These are phyloP conservation scores for Gobiocypris rarus DNA, from an alignment of 2,113 vertebrate genomes.

Conservation along the genomic window DNA sequence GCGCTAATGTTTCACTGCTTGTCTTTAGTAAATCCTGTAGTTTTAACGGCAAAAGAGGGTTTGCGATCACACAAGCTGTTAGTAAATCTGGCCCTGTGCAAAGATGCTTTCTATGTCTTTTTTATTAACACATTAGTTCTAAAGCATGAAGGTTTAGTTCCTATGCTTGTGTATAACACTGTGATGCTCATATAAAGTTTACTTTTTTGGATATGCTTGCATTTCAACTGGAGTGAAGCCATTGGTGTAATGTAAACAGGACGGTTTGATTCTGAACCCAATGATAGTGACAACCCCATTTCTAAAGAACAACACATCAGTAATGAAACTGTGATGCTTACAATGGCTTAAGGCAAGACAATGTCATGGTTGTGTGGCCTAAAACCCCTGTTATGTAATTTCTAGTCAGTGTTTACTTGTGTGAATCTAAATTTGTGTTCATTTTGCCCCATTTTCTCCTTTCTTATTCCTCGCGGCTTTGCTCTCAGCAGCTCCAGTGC, in stretches of 20 bases:
- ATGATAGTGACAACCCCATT: not conserved
- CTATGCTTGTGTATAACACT: constrained; percentile 38
- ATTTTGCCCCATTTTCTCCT: constrained; percentile 24
- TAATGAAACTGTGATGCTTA: constrained; percentile 22
- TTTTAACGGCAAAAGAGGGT: too few species aligned
- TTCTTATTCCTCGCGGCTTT: constrained; percentile 33
- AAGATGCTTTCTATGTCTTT: constrained; percentile 25
- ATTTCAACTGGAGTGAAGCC: constrained; percentile 28
- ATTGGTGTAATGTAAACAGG: not conserved
- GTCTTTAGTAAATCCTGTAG: too few species aligned
- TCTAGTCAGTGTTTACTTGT: constrained; percentile 67
- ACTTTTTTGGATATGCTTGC: not conserved
- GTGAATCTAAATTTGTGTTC: constrained; percentile 25
- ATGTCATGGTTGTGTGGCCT: constrained; percentile 1
- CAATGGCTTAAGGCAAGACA: constrained; percentile 21
- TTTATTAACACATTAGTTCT: constrained; percentile 23
- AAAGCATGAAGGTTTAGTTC: constrained; percentile 22
- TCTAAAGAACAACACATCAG: constrained; percentile 1
- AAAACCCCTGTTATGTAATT: constrained; percentile 54
- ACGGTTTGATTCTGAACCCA: not conserved
- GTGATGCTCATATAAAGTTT: constrained; percentile 40
- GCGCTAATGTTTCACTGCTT: too few species aligned
- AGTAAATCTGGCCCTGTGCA: not conserved
- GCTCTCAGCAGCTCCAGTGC: constrained; percentile 47
- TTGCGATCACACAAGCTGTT: too few species aligned